Evolutionary conservation across 2,113 vertebrate species (phyloP).

Genomic region (Drymodes brunneopygia): DNA sequence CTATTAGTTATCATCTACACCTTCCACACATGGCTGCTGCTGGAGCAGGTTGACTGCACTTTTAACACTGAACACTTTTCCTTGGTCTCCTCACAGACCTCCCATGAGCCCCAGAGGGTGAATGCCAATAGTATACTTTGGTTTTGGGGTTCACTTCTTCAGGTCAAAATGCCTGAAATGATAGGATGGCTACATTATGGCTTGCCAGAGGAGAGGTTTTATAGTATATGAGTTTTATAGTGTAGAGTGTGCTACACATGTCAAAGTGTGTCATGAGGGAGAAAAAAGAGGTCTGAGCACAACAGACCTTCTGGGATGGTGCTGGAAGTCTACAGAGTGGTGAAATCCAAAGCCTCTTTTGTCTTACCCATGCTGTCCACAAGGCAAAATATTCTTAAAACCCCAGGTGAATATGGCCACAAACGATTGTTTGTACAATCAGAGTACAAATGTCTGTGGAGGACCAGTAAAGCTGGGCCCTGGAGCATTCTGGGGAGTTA

Average conservation of each 20-base stretch:
- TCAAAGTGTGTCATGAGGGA: background rate
- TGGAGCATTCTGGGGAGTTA: background rate
- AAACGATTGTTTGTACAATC: background rate
- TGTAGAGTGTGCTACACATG: accelerated
- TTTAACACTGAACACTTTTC: background rate
- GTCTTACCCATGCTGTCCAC: background rate
- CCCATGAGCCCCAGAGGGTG: background rate
- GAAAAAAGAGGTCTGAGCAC: background rate
- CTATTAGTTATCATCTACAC: background rate
- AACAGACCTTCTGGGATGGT: background rate
- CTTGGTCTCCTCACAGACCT: background rate
- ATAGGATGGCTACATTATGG: background rate
- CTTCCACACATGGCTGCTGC: background rate
- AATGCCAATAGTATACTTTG: background rate
- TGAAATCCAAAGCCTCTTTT: background rate
- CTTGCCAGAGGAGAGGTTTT: background rate
- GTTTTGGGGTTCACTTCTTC: background rate
- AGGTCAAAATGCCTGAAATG: background rate
- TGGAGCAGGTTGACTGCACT: background rate
- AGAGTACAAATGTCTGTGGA: background rate
- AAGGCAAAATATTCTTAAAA: background rate
- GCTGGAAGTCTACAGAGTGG: background rate
- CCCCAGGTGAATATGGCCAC: background rate
- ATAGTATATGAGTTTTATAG: background rate
- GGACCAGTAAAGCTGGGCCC: background rate